A percentile compares a stretch with the other conserved stretches of the same genome.
Evolutionary conservation across 2,888 invertebrate species (phyloP).

Genomic region (Aleiodes alternator): DNA sequence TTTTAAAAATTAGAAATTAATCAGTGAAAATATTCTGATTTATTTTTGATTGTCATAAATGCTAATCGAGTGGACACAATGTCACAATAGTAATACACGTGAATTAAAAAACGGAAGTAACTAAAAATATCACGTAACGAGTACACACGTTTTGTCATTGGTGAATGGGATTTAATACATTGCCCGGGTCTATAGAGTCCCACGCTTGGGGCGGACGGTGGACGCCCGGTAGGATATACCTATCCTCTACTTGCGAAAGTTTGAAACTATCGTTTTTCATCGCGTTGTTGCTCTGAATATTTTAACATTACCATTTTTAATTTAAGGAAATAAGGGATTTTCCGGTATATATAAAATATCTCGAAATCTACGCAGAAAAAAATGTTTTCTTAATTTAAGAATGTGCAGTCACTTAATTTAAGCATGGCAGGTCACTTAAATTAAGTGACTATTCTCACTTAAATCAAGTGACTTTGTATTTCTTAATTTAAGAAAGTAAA

Average conservation of each 20-base stretch:
- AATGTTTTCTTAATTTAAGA: too few species aligned
- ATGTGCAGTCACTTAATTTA: too few species aligned
- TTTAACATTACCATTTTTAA: neutral
- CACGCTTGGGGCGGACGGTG: slow-evolving; percentile 51
- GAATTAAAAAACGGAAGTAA: slow-evolving; percentile 30
- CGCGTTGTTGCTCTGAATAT: slow-evolving; percentile 2
- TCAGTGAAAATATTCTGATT: too few species aligned
- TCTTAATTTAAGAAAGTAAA: too few species aligned
- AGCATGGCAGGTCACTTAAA: too few species aligned
- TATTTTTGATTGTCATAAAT: too few species aligned
- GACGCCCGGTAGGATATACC: slow-evolving; percentile 39
- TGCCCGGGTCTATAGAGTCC: slow-evolving; percentile 47
- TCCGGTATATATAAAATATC: too few species aligned
- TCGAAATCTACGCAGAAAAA: too few species aligned
- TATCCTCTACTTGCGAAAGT: slow-evolving; percentile 41
- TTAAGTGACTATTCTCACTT: too few species aligned
- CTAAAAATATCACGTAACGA: slow-evolving; percentile 30
- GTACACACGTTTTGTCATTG: slow-evolving; percentile 29
- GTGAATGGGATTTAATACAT: slow-evolving; percentile 40
- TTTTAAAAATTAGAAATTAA: too few species aligned
- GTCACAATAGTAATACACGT: slow-evolving; percentile 1
- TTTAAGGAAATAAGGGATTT: neutral
- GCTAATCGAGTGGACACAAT: neutral
- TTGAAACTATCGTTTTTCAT: slow-evolving; percentile 3
- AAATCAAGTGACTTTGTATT: too few species aligned